phyloP scores from a whole-genome alignment of 2,888 invertebrate genomes.

The Caenorhabditis panamensis region DNA sequence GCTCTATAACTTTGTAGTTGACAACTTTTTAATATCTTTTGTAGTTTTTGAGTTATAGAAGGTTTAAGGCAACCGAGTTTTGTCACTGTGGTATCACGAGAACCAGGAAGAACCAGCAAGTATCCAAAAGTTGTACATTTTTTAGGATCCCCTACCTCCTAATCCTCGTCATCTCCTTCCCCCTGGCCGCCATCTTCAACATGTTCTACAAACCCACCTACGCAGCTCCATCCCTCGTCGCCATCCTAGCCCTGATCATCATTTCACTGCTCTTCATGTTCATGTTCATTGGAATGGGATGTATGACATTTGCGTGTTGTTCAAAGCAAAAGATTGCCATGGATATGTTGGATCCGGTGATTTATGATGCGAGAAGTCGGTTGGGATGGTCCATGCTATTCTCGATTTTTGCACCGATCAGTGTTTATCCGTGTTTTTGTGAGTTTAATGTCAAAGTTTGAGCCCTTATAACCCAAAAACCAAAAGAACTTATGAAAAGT shows the following conservation, averaged over 20 bases:
- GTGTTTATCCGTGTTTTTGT: slow-evolving; percentile 53
- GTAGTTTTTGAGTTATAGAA: background rate
- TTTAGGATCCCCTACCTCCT: slow-evolving; percentile 50
- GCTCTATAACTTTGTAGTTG: background rate
- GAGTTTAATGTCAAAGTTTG: slow-evolving; percentile 8
- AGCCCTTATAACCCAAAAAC: background rate
- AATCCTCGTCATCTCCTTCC: slow-evolving; percentile 45
- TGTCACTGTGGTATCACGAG: too few relatives aligned
- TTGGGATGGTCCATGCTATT: slow-evolving; percentile 63
- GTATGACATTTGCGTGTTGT: slow-evolving; percentile 60
- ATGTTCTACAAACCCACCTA: slow-evolving; percentile 49
- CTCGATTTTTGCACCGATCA: slow-evolving; percentile 48
- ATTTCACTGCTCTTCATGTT: slow-evolving; percentile 48
- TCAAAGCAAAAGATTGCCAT: slow-evolving; percentile 42
- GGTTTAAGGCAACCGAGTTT: background rate
- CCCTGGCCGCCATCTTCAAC: slow-evolving; percentile 54
- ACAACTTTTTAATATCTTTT: background rate
- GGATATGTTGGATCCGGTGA: slow-evolving; percentile 64
- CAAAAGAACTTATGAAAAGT: background rate
- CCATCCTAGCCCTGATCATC: slow-evolving; percentile 54
- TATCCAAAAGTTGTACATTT: too few relatives aligned
- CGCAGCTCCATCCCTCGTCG: slow-evolving; percentile 44
- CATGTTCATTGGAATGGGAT: slow-evolving; percentile 55
- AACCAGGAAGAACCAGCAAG: too few relatives aligned
- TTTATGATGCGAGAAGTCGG: slow-evolving; percentile 62